Evolutionary conservation across 2,797 vertebrate genomes (phyloP), one percentile per base, ranked within the genome.

Genomic region (Halcyon smyrnensis): DNA sequence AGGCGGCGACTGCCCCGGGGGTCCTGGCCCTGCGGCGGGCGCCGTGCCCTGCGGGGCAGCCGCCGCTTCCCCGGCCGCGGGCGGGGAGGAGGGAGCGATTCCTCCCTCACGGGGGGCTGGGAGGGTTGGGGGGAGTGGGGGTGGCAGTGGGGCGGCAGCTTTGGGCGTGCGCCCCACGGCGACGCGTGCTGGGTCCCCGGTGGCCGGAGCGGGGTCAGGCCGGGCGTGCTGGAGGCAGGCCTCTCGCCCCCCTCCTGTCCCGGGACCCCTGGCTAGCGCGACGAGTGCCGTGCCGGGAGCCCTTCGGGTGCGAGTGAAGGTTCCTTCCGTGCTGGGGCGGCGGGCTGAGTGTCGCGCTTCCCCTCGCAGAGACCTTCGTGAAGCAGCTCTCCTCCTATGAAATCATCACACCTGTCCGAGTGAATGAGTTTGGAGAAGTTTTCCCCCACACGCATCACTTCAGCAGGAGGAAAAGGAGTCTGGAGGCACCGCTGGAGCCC

Each of bases 381-480:
- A 98, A 98, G 97, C 98, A 98, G 78, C 98, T 99, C 97, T 98
- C 98, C 87, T 98, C 98, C 21, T 99, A 99, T 23, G 99, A 99
- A 96, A 99, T 99, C 95, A 92, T 99, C 97, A 99, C 98, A 78
- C 99, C 99, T 32, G 95, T 98, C 50, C 98, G 99, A 78, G 97
- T 99, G 73, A 99, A 99, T 89, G 99, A 99, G 93, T 99, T 99
- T 74, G 99, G 99, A 83, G 99, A 99, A 71, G 98, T 97, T 12
- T 99, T 99, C 90, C 99, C 99, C 2, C 97, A 98, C 94, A 96
- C 95, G 32, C 90, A 97, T 95, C 99, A 99, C 97, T 99, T 98
- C 98, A 98, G 97, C 74, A 98, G 99, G 96, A 98, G 98, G 95
- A 98, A 98, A 46, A 98, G 99, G 59, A 99, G 99, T 94, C 75